Evolutionary conservation across 64 coral and sea anemone genomes (phyloP).

Genomic region (Actinia tenebrosa): DNA sequence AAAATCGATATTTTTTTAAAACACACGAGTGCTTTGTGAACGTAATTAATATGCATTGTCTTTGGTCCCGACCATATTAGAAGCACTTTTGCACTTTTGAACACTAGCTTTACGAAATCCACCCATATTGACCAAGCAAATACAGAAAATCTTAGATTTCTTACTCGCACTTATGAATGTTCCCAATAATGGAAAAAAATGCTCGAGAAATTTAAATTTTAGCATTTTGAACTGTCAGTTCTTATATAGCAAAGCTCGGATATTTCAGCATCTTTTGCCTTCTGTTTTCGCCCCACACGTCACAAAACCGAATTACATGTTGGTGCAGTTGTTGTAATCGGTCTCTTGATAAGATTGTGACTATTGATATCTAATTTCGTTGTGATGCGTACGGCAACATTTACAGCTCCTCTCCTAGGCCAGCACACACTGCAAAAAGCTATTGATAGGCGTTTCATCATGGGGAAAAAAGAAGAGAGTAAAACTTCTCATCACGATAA

Average conservation of each 20-base stretch:
- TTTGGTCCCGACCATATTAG: not conserved
- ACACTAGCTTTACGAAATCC: not conserved
- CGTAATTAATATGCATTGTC: slow-evolving; percentile 15
- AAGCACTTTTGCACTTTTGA: not conserved
- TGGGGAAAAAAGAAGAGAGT: not conserved
- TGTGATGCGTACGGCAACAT: not conserved
- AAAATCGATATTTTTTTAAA: slow-evolving; percentile 19
- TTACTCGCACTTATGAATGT: not conserved
- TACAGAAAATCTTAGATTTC: not conserved
- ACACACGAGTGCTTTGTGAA: not conserved
- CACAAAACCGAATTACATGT: not conserved
- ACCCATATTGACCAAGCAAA: not conserved
- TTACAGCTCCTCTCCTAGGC: not conserved
- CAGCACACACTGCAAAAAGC: not conserved
- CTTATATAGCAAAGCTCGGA: not conserved
- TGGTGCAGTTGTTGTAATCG: not conserved
- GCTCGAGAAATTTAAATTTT: not conserved
- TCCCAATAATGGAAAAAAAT: not conserved
- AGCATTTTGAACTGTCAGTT: not conserved
- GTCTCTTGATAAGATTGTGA: not conserved
- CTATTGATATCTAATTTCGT: not conserved
- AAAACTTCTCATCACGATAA: not conserved
- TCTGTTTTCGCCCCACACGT: not conserved
- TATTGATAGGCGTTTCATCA: not conserved
- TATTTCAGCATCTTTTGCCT: not conserved